Evolutionary conservation across 2,113 vertebrate genomes (phyloP).

Genomic region (Emydura subglobosa): DNA sequence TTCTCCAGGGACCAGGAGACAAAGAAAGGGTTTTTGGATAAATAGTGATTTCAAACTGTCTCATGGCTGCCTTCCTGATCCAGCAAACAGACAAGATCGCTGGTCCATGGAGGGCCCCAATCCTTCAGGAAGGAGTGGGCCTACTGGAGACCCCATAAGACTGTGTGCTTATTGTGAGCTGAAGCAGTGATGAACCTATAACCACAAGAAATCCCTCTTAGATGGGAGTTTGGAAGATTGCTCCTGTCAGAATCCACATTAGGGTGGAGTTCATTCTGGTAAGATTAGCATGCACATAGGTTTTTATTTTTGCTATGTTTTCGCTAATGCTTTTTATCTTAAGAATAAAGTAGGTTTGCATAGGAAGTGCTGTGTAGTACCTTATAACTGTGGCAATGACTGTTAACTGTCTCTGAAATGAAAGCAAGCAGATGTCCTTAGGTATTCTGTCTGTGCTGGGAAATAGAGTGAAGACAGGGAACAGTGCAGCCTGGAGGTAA

Average conservation of each 20-base stretch:
- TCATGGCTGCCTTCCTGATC: neutral
- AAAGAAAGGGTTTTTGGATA: neutral
- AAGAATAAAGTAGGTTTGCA: neutral
- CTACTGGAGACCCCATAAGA: neutral
- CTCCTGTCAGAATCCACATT: neutral
- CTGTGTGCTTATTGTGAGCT: neutral
- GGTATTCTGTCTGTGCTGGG: neutral
- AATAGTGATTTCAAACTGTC: neutral
- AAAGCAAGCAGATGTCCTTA: neutral
- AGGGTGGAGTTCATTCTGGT: no score
- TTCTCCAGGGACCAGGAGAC: neutral
- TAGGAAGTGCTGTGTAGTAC: neutral
- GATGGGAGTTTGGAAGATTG: neutral
- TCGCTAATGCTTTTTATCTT: neutral
- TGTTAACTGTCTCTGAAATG: neutral
- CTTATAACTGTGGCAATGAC: neutral
- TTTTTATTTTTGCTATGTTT: neutral
- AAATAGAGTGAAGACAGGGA: neutral
- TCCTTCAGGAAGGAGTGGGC: neutral
- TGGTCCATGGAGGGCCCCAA: neutral
- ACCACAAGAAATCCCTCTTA: neutral
- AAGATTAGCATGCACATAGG: no score
- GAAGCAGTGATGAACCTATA: neutral
- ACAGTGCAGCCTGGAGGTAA: neutral
- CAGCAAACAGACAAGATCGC: neutral